A percentile compares a stretch with the other conserved stretches of the same genome.
Evolutionary conservation across 2,888 invertebrate species (phyloP).

Genomic region (Rhaphigaster nebulosa): DNA sequence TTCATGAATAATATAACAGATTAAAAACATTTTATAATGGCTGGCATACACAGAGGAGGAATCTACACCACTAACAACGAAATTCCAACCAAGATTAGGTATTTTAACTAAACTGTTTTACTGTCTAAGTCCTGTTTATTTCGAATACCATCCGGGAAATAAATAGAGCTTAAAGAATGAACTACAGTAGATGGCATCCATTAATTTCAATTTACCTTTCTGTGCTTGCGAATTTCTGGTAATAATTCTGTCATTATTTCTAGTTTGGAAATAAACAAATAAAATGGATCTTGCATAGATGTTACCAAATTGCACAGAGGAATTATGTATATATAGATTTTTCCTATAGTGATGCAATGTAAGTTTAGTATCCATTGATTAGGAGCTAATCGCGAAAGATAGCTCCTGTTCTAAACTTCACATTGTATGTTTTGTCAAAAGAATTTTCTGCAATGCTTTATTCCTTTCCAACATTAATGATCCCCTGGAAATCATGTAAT

Average conservation of each 20-base stretch:
- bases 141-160: conserved; percentile 9
- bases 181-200: not conserved
- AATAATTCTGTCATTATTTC: not conserved
- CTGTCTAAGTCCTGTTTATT: conserved; percentile 30
- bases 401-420: too few relatives aligned
- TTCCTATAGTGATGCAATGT: not conserved
- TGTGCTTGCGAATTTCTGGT: not conserved
- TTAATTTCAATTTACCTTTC: not conserved
- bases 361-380: too few relatives aligned
- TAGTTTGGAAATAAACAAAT: not conserved
- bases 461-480: too few relatives aligned
- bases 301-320: not conserved
- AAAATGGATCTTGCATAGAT: not conserved
- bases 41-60: not conserved
- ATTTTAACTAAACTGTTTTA: conserved; percentile 46
- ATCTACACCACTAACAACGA: conserved; percentile 34
- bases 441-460: too few relatives aligned
- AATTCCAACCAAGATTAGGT: conserved; percentile 46
- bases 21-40: conserved; percentile 41
- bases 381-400: too few relatives aligned
- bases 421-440: too few relatives aligned
- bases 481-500: too few relatives aligned
- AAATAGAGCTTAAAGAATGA: conserved; percentile 12
- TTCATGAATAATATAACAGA: not conserved
- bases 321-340: not conserved